These are phyloP conservation scores for Epinotia ramella DNA, from an alignment of 2,888 invertebrate species.

Conservation along the genomic window DNA sequence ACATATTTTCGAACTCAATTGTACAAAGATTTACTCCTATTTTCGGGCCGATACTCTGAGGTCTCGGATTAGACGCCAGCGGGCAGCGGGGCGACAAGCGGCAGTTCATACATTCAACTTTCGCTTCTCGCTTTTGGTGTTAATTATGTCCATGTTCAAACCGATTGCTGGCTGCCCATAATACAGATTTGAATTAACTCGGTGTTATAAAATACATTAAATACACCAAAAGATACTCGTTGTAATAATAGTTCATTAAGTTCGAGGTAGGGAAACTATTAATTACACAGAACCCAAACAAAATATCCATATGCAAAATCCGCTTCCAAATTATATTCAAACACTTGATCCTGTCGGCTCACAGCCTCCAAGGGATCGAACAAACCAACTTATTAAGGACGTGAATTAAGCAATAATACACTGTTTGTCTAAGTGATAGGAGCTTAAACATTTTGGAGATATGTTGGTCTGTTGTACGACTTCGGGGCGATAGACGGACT, in stretches of 20 bases:
- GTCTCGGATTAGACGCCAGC: too few relatives aligned
- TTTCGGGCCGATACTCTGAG: too few relatives aligned
- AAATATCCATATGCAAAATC: conserved; percentile 33
- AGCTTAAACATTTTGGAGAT: neutral
- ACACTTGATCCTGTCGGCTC: conserved; percentile 18
- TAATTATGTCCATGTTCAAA: too few relatives aligned
- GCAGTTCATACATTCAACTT: too few relatives aligned
- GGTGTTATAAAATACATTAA: neutral
- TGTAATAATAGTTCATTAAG: conserved; percentile 5
- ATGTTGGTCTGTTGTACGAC: conserved; percentile 24
- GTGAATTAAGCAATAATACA: conserved; percentile 17
- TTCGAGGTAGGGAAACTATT: conserved; percentile 23
- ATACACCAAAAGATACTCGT: neutral
- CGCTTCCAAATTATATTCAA: conserved; percentile 27
- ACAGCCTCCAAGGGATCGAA: conserved; percentile 24
- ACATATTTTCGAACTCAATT: too few relatives aligned
- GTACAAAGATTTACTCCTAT: too few relatives aligned
- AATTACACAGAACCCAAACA: conserved; percentile 20
- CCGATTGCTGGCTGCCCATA: too few relatives aligned
- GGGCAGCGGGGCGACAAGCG: too few relatives aligned
- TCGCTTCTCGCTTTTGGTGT: too few relatives aligned
- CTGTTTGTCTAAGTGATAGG: conserved; percentile 8
- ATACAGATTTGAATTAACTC: too few relatives aligned
- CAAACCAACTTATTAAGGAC: conserved; percentile 19
- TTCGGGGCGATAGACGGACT: conserved; percentile 49